Evolutionary conservation across 2,113 vertebrate species (phyloP), one percentile per base, ranked within the genome.

Genomic region (Danio rerio): DNA sequence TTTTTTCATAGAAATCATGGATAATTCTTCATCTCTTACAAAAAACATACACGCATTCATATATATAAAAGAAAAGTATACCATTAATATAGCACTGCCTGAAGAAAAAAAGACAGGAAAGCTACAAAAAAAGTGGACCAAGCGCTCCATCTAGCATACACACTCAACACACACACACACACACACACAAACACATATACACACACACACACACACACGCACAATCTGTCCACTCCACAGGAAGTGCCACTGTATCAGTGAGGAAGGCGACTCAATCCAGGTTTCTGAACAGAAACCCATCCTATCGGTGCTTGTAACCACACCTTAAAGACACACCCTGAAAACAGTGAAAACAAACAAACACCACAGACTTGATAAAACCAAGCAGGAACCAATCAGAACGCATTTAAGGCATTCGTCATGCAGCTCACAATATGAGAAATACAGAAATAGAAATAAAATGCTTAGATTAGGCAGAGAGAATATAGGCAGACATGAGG

Each of bases 341-440:
- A 13, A 90, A 65, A 20, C 77, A 68, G 82, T 84, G 83, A 40
- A 85, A 72, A 71, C 71, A 52, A 76, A 31, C 8, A 16, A 70
- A 31, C 15, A 84, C 63, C 47, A 74, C 47, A 85, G 86, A 93
- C 92, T 92, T 93, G 89, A 87, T 92, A 91, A 91, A 93, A 92
- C 91, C 91, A 91, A 92, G 89, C 88, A 66, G 87, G 90, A 94
- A 90, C 90, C 92, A 90, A 90, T 94, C 94, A 85, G 94, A 94
- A 93, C 80, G 87, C 90, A 78, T 1, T 10, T 75, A 43, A 9
- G 59, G 88, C 88, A 90, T 93, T 93, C 93, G n/a, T 94, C 93
- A 95, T 82, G 71, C 89, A 91, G 92, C 88, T 93, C 91, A 76
- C 82, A 91, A 87, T 85, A 86, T 83, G 86, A 90, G 86, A 86